Conservation (phyloP, 2,888 invertebrate species). For the Branchinecta sandiegonensis region DNA sequence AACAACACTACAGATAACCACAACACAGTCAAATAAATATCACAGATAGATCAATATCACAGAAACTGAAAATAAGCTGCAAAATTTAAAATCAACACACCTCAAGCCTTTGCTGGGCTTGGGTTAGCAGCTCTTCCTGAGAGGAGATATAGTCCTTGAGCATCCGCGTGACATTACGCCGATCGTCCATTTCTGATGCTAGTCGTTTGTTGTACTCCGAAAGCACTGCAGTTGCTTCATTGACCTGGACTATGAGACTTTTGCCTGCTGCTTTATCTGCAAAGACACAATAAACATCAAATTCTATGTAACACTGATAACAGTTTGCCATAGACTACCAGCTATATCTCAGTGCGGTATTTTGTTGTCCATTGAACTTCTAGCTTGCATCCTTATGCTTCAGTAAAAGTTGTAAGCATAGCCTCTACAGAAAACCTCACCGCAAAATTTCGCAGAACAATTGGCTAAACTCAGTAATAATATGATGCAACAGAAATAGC, state of each 20-base stretch:
- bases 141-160: conserved; percentile 70
- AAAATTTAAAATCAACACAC: conserved; percentile 38
- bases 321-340: neutral
- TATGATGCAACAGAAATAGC: no score
- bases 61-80: neutral
- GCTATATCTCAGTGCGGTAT: neutral
- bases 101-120: conserved; percentile 74
- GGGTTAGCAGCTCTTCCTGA: conserved; percentile 67
- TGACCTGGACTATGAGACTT: conserved; percentile 62
- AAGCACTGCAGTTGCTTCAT: conserved; percentile 69
- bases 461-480: no score
- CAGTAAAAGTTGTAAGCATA: no score
- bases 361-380: no score
- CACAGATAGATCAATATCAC: neutral
- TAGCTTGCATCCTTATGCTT: no score
- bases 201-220: conserved; percentile 79
- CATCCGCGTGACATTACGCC: conserved; percentile 71
- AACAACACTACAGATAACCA: neutral
- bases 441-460: no score
- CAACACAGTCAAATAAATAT: neutral
- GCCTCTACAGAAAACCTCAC: no score
- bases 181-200: conserved; percentile 72
- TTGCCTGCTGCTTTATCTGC: conserved; percentile 62
- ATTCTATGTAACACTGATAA: neutral
- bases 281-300: conserved; percentile 25